Evolutionary conservation across 2,797 vertebrate genomes (phyloP).

Genomic region (Chaunax sp.): DNA sequence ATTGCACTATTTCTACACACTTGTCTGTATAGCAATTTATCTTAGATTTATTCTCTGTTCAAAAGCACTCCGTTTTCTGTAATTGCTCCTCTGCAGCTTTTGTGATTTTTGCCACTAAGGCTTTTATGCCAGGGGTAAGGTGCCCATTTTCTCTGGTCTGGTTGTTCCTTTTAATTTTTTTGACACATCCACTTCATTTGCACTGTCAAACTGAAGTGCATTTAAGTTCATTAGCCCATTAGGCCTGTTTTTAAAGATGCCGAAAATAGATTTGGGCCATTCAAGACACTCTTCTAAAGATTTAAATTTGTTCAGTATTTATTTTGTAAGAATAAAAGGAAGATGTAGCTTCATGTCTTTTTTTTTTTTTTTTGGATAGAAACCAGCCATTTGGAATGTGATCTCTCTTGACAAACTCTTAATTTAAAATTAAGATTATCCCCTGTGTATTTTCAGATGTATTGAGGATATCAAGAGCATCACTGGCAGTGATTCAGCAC

Average conservation of each 20-base stretch:
- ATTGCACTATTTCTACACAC: neutral
- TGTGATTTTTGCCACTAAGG: constrained; percentile 18
- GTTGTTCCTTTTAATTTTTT: constrained; percentile 26
- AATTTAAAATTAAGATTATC: constrained; percentile 56
- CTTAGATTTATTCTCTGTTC: constrained; percentile 2
- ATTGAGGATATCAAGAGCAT: constrained; percentile 40
- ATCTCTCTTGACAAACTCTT: constrained; percentile 39
- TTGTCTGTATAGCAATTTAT: neutral
- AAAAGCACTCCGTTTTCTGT: constrained; percentile 16
- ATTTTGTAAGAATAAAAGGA: constrained; percentile 24
- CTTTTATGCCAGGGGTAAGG: constrained; percentile 9
- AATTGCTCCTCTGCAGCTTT: constrained; percentile 23
- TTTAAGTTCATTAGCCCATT: constrained; percentile 43
- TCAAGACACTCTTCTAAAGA: constrained; percentile 10
- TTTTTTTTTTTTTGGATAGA: constrained; percentile 21
- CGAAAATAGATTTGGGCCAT: constrained; percentile 25
- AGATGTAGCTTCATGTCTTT: neutral
- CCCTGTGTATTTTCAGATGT: constrained; percentile 29
- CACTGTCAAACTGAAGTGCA: constrained; percentile 8
- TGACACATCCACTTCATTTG: constrained; percentile 26
- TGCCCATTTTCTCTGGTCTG: constrained; percentile 30
- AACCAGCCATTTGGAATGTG: constrained; percentile 30
- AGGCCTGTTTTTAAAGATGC: constrained; percentile 34
- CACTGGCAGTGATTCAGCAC: constrained; percentile 22
- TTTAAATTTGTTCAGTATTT: constrained; percentile 33